Evolutionary conservation across 2,113 vertebrate genomes (phyloP), one percentile per base, ranked within the genome.

Genomic region (Peucedramus taeniatus): DNA sequence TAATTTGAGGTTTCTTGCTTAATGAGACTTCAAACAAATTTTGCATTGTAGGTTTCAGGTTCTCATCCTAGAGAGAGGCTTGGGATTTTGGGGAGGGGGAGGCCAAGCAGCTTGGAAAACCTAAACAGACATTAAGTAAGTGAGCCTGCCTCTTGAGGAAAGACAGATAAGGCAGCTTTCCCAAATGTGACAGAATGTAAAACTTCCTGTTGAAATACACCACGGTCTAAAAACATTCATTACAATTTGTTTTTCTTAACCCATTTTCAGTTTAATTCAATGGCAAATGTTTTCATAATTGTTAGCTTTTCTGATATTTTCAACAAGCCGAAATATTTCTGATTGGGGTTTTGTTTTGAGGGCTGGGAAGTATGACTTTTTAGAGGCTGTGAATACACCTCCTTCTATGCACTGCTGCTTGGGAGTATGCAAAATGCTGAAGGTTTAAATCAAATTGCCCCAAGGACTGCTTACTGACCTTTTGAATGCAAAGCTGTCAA

Each of bases 1-100:
- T 96, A 96, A 97, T 96, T 92, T 86, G 90, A 90, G 71, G 68
- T 89, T 94, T 95, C 87, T 96, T 78, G 64, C 56, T 94, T 93
- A 96, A 92, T 93, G 96, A 95, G 76, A 96, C 94, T 96, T 97
- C 79, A 96, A 86, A 96, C 90, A 93, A 90, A 93, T 94, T 94
- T 89, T 90, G 79, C 64, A 77, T 93, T 90, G 65, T 64, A 88
- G 92, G 83, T 96, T 96, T 97, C 92, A 87, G 92, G 79, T 92
- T 96, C 91, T 96, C 93, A 84, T 94, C 90, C 88, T 82, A 66
- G 92, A 92, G 89, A 93, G 85, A 92, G 76, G 72, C 86, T 91
- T 93, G 76, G 72, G 86, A 93, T 91, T 93, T 71, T 3, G 0
- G 44, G 65, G 83, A 60, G 40, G 49, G 65, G 68, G 59, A 85